Percentiles rank a stretch among this genome's conserved stretches.
These are phyloP conservation scores for Cheirogaleus medius DNA, from an alignment of 2,113 vertebrate species.

Conservation along the genomic window DNA sequence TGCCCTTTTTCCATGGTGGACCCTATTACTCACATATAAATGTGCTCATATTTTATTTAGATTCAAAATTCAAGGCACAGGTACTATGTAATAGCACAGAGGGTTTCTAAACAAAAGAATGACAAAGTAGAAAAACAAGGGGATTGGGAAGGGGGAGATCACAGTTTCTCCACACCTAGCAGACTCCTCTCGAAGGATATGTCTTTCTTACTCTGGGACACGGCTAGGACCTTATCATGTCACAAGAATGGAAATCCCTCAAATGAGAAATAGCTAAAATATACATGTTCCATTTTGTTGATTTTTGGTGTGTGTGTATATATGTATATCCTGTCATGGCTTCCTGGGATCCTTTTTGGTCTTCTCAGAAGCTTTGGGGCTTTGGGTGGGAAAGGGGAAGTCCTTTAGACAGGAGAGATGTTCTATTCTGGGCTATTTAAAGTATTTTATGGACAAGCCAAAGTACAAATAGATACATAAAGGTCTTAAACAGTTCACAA, in stretches of 20 bases:
- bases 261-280: background rate
- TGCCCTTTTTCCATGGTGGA: background rate
- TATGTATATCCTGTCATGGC: background rate
- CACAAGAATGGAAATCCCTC: background rate
- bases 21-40: background rate
- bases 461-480: background rate
- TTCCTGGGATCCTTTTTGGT: background rate
- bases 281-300: background rate
- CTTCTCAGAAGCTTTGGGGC: background rate
- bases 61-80: conserved; percentile 30
- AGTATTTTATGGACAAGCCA: background rate
- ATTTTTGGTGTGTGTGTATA: background rate
- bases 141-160: too few relatives aligned
- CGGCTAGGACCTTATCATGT: background rate
- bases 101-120: background rate
- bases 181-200: background rate
- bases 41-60: conserved; percentile 62
- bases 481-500: background rate
- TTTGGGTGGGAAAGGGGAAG: background rate
- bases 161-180: background rate
- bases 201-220: background rate
- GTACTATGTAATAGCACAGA: background rate
- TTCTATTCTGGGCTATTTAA: background rate
- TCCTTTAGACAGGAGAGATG: background rate
- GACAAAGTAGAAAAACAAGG: background rate